A percentile compares a stretch with the other conserved stretches of the same genome.
phyloP scores from a whole-genome alignment of 2,888 invertebrate species.

The Tetanocera ferruginea region DNA sequence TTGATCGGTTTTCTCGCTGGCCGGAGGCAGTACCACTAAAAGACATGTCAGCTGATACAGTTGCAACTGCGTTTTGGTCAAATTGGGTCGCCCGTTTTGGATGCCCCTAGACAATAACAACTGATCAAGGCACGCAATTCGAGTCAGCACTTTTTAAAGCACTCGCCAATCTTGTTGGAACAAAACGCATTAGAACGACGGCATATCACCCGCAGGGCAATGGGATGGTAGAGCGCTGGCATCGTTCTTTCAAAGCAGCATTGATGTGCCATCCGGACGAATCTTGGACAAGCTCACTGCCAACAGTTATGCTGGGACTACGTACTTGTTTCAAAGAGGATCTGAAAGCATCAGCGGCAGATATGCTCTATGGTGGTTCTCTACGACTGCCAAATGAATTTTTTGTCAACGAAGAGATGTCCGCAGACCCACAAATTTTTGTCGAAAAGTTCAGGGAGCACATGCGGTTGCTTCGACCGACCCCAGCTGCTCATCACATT shows the following conservation, averaged over 20 bases:
- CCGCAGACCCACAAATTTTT: neutral
- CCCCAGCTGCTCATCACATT: slow-evolving; percentile 4
- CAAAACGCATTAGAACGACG: neutral
- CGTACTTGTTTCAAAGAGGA: too few species aligned
- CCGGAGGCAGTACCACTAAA: neutral
- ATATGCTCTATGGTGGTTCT: neutral
- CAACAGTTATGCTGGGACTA: too few species aligned
- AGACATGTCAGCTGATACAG: neutral
- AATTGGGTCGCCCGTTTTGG: slow-evolving; percentile 68
- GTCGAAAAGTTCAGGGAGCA: neutral
- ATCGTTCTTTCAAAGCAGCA: too few species aligned
- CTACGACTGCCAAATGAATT: slow-evolving; percentile 1
- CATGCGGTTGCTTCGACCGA: neutral
- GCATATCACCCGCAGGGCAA: neutral
- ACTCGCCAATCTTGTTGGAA: neutral
- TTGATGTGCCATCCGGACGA: too few species aligned
- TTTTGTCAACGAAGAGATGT: neutral
- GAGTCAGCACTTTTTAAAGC: neutral
- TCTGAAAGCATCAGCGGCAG: slow-evolving; percentile 12
- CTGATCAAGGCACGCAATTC: neutral
- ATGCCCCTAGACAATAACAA: slow-evolving; percentile 55
- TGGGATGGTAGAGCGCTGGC: neutral
- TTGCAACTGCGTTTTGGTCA: slow-evolving; percentile 56
- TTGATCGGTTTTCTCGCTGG: neutral
- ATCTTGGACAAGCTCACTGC: too few species aligned